Conservation (phyloP, 2,888 invertebrate genomes). For the Pycnomerus fuliginosus region DNA sequence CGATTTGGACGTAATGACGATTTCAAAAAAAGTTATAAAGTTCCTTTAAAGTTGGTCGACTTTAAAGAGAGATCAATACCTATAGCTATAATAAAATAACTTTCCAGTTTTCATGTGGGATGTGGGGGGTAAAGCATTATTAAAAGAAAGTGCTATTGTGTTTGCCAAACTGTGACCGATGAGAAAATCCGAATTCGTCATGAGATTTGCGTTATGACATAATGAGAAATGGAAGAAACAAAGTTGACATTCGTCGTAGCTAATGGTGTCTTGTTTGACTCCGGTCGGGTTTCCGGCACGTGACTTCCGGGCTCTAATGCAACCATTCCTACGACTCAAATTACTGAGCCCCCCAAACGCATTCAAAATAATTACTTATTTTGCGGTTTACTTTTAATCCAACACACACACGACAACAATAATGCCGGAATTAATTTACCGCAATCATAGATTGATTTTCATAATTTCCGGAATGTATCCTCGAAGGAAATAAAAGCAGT, state of each 20-base stretch:
- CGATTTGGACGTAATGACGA: too few relatives aligned
- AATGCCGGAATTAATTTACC: constrained; percentile 20
- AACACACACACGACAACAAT: constrained; percentile 10
- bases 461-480: constrained; percentile 38
- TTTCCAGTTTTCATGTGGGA: too few relatives aligned
- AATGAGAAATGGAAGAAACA: constrained; percentile 15
- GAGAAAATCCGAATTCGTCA: too few relatives aligned
- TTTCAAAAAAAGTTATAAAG: too few relatives aligned
- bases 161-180: too few relatives aligned
- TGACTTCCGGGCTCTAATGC: constrained; percentile 37
- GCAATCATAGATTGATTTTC: too few relatives aligned
- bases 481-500: constrained; percentile 35
- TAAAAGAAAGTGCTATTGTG: too few relatives aligned
- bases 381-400: constrained; percentile 15
- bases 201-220: too few relatives aligned
- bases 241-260: constrained; percentile 27
- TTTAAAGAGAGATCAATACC: too few relatives aligned
- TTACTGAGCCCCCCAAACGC: constrained; percentile 26
- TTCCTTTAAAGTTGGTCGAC: too few relatives aligned
- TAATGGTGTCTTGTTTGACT: constrained; percentile 38
- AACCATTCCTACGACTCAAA: constrained; percentile 30
- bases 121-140: too few relatives aligned
- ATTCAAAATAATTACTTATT: constrained; percentile 16
- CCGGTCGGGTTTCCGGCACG: constrained; percentile 37
- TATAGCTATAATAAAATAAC: too few relatives aligned